Evolutionary conservation across 2,888 invertebrate species (phyloP), one percentile per base, ranked within the genome.

Genomic region (Eristalis tenax): DNA sequence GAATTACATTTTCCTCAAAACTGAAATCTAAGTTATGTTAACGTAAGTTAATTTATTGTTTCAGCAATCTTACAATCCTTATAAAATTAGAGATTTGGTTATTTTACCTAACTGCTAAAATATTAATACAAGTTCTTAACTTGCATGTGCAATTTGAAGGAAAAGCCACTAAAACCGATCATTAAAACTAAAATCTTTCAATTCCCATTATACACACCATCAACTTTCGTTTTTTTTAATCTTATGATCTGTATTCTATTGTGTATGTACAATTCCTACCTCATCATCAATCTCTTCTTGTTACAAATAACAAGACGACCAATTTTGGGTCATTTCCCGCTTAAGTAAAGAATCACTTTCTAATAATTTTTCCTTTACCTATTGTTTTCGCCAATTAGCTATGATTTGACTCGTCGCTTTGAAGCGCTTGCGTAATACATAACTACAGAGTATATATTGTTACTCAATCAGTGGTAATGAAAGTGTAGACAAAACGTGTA

Each of bases 401-500:
- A 75, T 11, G 57, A 59, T 70, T 38, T 38, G 32, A 38, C 66
- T 10, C 63, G 63, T 63, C 71, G 59, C 23, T 73, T 2, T 61
- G 32, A 75, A 56, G 56, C 65, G 66, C 61, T 66, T 80, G 71
- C 13, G 13, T 23, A 65, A 84, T 50, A 5, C 6, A 64, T 56
- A 68, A 57, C 6, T 18, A 8, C 18, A 18, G 18, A 50, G 23
- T 56, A 35, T 6, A 23, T 56, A 56, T 43, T 35, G 73, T 82
- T 82, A 85, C 71, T 59, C 69, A 82, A 85, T 77, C 57, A 18
- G 56, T 43, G 35, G 28, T 63, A 40, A 61, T 63, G 71, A 65
- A 71, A 63, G n/a, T 59, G 28, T 22, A 50, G 43, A 50, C 73
- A 70, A 56, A 66, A 38, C 64, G 38, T 57, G 64, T 22, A 73